These are phyloP conservation scores for Macrotus californicus DNA, from an alignment of 2,113 vertebrate species.

Conservation along the genomic window DNA sequence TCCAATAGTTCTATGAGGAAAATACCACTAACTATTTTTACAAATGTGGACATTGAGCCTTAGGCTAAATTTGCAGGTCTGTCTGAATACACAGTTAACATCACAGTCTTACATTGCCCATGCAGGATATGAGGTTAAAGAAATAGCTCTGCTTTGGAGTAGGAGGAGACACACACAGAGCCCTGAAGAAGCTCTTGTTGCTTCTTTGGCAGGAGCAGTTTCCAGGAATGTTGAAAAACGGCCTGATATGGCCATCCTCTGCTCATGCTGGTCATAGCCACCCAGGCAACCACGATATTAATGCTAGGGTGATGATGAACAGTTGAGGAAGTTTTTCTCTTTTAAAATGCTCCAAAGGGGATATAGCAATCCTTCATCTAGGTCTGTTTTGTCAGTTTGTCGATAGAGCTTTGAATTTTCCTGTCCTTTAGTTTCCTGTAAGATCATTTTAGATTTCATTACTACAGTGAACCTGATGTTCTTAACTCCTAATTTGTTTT, in stretches of 20 bases:
- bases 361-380: background rate
- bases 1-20: background rate
- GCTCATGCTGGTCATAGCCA: background rate
- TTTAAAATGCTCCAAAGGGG: background rate
- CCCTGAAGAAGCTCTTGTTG: background rate
- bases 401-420: constrained; percentile 30
- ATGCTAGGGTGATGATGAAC: background rate
- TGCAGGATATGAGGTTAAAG: background rate
- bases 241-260: background rate
- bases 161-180: background rate
- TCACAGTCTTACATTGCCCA: background rate
- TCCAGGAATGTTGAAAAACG: background rate
- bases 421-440: background rate
- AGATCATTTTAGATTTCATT: constrained; percentile 25
- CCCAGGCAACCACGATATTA: background rate
- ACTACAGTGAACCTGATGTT: background rate
- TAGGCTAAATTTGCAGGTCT: background rate
- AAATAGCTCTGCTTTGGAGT: background rate
- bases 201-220: background rate
- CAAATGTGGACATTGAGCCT: background rate
- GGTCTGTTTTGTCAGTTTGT: constrained; percentile 36
- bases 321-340: background rate
- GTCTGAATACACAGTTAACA: background rate
- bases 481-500: constrained; percentile 52
- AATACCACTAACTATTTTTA: background rate